A percentile compares a stretch with the other conserved stretches of the same genome.
These are phyloP conservation scores for Ectemnius lituratus DNA, from an alignment of 2,888 invertebrate genomes.

Conservation along the genomic window DNA sequence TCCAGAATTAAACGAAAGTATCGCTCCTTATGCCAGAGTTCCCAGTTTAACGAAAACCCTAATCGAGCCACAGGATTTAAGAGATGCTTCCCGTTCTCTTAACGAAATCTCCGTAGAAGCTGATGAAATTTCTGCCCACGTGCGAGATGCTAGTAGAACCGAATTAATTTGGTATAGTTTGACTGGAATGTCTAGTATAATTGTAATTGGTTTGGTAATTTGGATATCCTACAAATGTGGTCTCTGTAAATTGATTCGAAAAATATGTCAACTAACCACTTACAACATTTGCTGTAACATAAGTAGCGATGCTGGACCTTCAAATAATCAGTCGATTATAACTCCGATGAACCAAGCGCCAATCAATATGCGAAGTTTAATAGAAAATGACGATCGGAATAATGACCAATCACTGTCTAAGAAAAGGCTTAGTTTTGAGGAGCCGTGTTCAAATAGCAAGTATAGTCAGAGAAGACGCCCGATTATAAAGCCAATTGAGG, in stretches of 20 bases:
- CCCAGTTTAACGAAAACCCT: background rate
- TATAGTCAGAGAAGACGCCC: too few relatives aligned
- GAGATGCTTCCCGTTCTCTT: background rate
- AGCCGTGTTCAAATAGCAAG: too few relatives aligned
- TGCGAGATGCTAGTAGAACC: background rate
- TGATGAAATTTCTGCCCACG: background rate
- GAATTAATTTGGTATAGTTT: background rate
- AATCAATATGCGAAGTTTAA: background rate
- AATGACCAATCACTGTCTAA: too few relatives aligned
- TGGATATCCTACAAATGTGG: background rate
- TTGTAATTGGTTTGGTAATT: background rate
- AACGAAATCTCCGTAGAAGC: background rate
- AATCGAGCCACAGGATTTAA: background rate
- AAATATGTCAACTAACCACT: background rate
- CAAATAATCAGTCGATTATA: background rate
- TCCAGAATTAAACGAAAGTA: background rate
- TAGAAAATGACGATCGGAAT: background rate
- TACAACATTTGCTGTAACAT: slow-evolving; percentile 2
- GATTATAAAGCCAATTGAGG: too few relatives aligned
- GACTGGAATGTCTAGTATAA: background rate
- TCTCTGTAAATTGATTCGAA: background rate
- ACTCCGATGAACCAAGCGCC: background rate
- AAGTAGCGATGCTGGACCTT: background rate
- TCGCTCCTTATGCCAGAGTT: background rate
- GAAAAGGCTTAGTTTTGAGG: too few relatives aligned